These are phyloP conservation scores for Lithosia quadra DNA, from an alignment of 2,888 invertebrate species.

Conservation along the genomic window DNA sequence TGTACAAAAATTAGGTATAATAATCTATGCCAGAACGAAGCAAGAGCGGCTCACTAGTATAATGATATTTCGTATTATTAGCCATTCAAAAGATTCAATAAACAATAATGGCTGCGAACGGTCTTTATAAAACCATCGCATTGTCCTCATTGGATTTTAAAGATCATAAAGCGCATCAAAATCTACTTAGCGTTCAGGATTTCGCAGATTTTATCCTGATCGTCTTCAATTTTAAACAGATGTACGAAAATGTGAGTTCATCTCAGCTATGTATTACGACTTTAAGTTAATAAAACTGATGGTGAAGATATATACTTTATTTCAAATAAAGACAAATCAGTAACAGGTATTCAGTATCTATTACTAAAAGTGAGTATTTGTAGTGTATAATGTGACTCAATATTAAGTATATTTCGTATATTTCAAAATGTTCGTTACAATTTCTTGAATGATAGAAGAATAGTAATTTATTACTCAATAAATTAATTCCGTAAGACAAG, in stretches of 20 bases:
- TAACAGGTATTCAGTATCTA: too few relatives aligned
- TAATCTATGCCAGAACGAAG: background rate
- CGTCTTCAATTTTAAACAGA: background rate
- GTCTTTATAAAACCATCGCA: conserved; percentile 19
- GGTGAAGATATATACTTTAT: too few relatives aligned
- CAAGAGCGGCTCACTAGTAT: background rate
- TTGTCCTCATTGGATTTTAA: conserved; percentile 10
- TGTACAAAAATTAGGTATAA: too few relatives aligned
- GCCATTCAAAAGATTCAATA: conserved; percentile 5
- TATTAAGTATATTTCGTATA: background rate
- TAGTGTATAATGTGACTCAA: background rate
- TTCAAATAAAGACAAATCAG: too few relatives aligned
- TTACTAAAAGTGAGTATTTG: too few relatives aligned
- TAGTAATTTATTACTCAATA: too few relatives aligned
- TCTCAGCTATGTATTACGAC: background rate
- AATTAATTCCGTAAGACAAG: too few relatives aligned
- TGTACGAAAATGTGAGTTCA: background rate
- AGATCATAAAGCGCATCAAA: conserved; percentile 34
- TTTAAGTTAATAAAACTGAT: background rate
- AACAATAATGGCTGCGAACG: conserved; percentile 9
- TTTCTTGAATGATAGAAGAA: background rate
- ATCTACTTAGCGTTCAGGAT: conserved; percentile 25
- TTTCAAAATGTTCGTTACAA: background rate
- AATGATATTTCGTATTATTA: background rate
- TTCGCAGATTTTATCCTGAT: conserved; percentile 5